phyloP scores from a whole-genome alignment of 1,140 invertebrate species.

The Polyergus mexicanus region DNA sequence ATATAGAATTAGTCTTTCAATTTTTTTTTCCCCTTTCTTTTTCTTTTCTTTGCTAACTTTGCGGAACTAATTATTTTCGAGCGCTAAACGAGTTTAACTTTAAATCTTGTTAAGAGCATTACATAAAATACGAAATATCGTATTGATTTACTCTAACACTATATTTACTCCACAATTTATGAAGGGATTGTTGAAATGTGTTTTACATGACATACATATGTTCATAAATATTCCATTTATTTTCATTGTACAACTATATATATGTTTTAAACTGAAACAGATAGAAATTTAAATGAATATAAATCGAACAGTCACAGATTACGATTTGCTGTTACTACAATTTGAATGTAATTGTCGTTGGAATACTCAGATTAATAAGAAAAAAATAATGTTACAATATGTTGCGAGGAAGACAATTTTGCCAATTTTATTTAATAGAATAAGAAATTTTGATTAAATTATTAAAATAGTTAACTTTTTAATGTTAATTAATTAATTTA shows the following conservation, averaged over 20 bases:
- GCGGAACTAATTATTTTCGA: background rate
- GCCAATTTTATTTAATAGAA: slow-evolving; percentile 22
- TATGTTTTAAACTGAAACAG: slow-evolving; percentile 43
- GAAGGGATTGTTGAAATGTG: slow-evolving; percentile 6
- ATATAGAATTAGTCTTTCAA: background rate
- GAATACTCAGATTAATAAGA: slow-evolving; percentile 33
- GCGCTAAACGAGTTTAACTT: slow-evolving; percentile 13
- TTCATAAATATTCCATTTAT: slow-evolving; percentile 55
- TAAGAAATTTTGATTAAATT: slow-evolving; percentile 26
- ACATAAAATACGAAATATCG: slow-evolving; percentile 1
- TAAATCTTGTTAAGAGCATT: slow-evolving; percentile 11
- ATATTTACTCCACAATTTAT: background rate
- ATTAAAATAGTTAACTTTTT: no score
- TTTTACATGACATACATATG: background rate
- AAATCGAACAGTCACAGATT: slow-evolving; percentile 26
- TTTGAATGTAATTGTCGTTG: slow-evolving; percentile 23
- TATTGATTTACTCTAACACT: slow-evolving; percentile 6
- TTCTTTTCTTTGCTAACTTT: background rate
- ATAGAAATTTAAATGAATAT: slow-evolving; percentile 30
- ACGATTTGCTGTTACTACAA: slow-evolving; percentile 7
- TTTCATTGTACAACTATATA: slow-evolving; percentile 35
- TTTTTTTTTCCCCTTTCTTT: background rate
- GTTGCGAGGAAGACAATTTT: slow-evolving; percentile 1
- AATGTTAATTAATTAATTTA: no score
- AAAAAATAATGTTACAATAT: slow-evolving; percentile 25